A percentile compares a stretch with the other conserved stretches of the same genome.
phyloP scores from a whole-genome alignment of 2,797 vertebrate species.

The Macropodus opercularis region DNA sequence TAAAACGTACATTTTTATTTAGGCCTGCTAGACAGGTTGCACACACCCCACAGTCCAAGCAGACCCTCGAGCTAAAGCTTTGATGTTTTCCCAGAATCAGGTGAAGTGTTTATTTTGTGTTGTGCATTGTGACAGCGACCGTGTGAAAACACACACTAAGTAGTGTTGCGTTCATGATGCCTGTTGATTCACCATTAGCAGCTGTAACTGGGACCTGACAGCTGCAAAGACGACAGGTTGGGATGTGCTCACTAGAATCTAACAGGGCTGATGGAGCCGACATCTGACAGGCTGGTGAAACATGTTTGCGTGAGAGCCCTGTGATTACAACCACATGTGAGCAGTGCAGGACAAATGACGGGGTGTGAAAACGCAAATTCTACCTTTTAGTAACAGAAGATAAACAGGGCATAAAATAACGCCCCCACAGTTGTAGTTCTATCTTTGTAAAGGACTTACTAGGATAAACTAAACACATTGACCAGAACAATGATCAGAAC shows the following conservation, averaged over 20 bases:
- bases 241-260: slow-evolving; percentile 6
- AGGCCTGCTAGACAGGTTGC: not conserved
- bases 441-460: not conserved
- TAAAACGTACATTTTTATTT: not conserved
- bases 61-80: too few relatives aligned
- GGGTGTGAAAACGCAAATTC: not conserved
- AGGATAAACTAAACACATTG: too few relatives aligned
- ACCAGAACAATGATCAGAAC: not conserved
- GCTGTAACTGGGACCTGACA: not conserved
- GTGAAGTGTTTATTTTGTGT: too few relatives aligned
- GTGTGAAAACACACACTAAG: not conserved
- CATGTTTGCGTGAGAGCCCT: not conserved
- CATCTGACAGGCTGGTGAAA: not conserved
- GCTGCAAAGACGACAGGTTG: slow-evolving; percentile 1
- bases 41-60: not conserved
- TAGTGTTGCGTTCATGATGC: not conserved
- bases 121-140: not conserved
- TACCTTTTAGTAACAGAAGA: not conserved
- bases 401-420: not conserved
- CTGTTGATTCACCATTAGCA: slow-evolving; percentile 19
- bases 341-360: not conserved
- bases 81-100: slow-evolving; percentile 3
- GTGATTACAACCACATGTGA: slow-evolving; percentile 1
- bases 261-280: not conserved
- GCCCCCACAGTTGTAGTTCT: not conserved